phyloP scores from a whole-genome alignment of 2,888 invertebrate genomes.

The Mylabris sibirica region DNA sequence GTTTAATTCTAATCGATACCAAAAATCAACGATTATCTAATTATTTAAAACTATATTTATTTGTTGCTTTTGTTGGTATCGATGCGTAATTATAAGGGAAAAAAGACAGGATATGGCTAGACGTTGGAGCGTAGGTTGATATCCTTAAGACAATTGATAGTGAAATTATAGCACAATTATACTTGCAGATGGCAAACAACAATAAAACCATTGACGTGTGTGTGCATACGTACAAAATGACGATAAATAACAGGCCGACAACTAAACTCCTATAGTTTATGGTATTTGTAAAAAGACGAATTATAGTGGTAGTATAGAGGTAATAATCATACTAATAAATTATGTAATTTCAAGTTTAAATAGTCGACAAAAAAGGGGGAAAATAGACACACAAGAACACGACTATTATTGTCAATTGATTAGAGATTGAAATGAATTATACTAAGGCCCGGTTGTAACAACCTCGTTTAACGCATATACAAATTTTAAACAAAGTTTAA shows the following conservation, averaged over 20 bases:
- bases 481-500: too few relatives aligned
- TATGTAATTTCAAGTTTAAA: background rate
- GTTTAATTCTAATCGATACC: too few relatives aligned
- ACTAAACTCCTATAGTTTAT: background rate
- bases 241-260: slow-evolving; percentile 2
- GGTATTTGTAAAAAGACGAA: slow-evolving; percentile 2
- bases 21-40: too few relatives aligned
- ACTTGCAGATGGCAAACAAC: slow-evolving; percentile 5
- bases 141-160: background rate
- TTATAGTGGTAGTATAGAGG: background rate
- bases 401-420: background rate
- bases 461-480: too few relatives aligned
- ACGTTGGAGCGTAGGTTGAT: background rate
- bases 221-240: background rate
- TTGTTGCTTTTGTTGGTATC: background rate
- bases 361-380: background rate
- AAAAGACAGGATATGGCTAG: background rate
- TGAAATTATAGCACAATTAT: slow-evolving; percentile 10
- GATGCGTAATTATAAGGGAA: background rate
- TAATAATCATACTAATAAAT: slow-evolving; percentile 3
- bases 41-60: background rate
- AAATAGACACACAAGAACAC: too few relatives aligned
- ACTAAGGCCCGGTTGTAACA: too few relatives aligned
- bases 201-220: background rate
- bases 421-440: background rate